Percentiles rank a stretch among this genome's conserved stretches.
These are phyloP conservation scores for Gymnoscopelus microlampas DNA, from an alignment of 2,797 vertebrate species.

Conservation along the genomic window DNA sequence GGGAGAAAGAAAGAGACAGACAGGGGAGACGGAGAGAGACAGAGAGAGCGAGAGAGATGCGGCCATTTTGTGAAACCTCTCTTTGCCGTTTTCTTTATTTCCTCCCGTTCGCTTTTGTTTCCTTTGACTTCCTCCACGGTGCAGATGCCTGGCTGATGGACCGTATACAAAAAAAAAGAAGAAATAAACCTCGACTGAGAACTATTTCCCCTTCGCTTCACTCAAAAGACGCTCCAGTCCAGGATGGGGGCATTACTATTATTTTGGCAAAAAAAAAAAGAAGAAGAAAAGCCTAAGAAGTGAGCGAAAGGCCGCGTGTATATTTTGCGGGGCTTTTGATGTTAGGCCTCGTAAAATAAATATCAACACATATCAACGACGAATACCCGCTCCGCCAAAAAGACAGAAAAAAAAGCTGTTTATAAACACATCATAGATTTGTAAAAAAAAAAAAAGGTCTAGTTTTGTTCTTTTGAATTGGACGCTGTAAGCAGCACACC, in stretches of 20 bases:
- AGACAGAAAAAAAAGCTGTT: no score
- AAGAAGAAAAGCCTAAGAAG: no score
- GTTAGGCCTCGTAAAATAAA: constrained; percentile 66
- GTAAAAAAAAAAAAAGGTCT: constrained; percentile 53
- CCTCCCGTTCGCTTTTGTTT: constrained; percentile 60
- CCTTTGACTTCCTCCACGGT: constrained; percentile 46
- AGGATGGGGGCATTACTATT: constrained; percentile 4
- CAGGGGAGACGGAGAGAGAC: background rate
- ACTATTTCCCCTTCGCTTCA: constrained; percentile 23
- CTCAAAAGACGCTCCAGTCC: constrained; percentile 33
- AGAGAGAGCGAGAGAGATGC: constrained; percentile 17
- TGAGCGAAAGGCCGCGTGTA: no score
- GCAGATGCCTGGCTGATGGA: constrained; percentile 33
- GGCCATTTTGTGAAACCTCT: constrained; percentile 49
- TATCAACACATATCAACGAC: constrained; percentile 82
- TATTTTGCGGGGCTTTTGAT: constrained; percentile 26
- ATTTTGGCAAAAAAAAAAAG: no score
- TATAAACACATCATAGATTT: constrained; percentile 71
- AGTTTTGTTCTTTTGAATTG: constrained; percentile 62
- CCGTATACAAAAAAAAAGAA: background rate
- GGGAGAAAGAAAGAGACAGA: background rate
- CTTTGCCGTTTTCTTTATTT: constrained; percentile 53
- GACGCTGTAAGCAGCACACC: constrained; percentile 64
- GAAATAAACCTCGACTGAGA: constrained; percentile 16
- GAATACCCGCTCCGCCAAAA: constrained; percentile 64